These are phyloP conservation scores for Anguilla obscura DNA, from an alignment of 2,797 vertebrate genomes.

Conservation along the genomic window DNA sequence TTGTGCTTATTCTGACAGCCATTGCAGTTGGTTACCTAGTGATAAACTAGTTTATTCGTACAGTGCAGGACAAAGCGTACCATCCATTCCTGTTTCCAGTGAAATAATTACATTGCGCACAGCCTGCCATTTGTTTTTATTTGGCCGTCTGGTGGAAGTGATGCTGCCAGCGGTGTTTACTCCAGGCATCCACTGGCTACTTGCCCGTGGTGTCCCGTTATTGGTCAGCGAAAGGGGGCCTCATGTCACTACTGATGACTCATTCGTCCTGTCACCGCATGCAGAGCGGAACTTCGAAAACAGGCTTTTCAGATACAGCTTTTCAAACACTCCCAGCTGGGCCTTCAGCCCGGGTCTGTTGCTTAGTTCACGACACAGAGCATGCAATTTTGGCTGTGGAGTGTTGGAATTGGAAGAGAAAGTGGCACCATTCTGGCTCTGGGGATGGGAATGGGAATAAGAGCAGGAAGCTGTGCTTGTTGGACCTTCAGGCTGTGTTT, in stretches of 20 bases:
- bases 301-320: neutral
- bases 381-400: neutral
- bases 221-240: too few relatives aligned
- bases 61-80: neutral
- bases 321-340: constrained; percentile 40
- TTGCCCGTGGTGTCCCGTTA: neutral
- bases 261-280: neutral
- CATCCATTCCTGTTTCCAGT: neutral
- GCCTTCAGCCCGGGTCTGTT: neutral
- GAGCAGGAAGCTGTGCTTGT: neutral
- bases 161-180: constrained; percentile 23
- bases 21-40: neutral
- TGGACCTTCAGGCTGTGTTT: neutral
- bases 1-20: neutral
- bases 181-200: constrained; percentile 43
- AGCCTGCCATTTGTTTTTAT: constrained; percentile 14
- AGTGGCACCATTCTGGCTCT: neutral
- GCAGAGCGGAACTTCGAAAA: neutral
- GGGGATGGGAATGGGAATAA: neutral
- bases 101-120: neutral
- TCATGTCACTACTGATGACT: too few relatives aligned
- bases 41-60: neutral
- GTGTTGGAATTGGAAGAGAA: neutral
- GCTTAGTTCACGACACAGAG: neutral
- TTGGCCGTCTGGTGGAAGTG: neutral